Evolutionary conservation across 2,888 invertebrate genomes (phyloP), one percentile per base, ranked within the genome.

Genomic region (Rosalia funebris): DNA sequence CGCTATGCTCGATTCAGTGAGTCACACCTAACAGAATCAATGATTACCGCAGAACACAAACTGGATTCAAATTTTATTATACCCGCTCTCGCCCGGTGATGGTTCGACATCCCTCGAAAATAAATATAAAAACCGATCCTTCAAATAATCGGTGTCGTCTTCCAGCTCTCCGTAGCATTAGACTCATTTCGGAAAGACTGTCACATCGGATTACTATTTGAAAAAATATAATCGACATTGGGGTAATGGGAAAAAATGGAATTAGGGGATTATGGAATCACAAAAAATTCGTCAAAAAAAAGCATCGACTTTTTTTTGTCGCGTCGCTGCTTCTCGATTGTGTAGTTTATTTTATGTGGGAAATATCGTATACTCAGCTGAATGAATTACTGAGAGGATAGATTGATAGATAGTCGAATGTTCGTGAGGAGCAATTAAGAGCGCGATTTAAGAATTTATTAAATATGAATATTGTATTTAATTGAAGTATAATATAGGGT

Each of bases 161-260:
- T 7, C 36, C 19, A 15, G 34, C 7, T 17, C 37, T 17, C 12
- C 17, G 48, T 34, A 19, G 17, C 37, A 37, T 48, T 48, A 48
- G 48, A 48, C 37, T 37, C 32, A 37, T 37, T 48, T 36, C 36
- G 19, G 16, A 34, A 47, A 17, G 17, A n/a, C 47, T 36, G 47
- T 36, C 48, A 48, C 48, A 19, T 37, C 37, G 48, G 48, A 48
- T 48, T 48, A 48, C 14, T 12, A 16, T 19, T 36, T 20, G 17
- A 19, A 48, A 48, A 48, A 36, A 48, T 37, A 36, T 37, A 36
- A 19, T 37, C 48, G 48, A 48, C 48, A 44, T 44, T 34, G 5
- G 19, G 36, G 12, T 48, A 48, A 36, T 36, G 36, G 48, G 16
- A 48, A 19, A 34, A 48, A 19, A 19, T n/a, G 17, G 48, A 17